These are phyloP conservation scores for Caenorhabditis angaria DNA, from an alignment of 2,888 invertebrate species.

Conservation along the genomic window DNA sequence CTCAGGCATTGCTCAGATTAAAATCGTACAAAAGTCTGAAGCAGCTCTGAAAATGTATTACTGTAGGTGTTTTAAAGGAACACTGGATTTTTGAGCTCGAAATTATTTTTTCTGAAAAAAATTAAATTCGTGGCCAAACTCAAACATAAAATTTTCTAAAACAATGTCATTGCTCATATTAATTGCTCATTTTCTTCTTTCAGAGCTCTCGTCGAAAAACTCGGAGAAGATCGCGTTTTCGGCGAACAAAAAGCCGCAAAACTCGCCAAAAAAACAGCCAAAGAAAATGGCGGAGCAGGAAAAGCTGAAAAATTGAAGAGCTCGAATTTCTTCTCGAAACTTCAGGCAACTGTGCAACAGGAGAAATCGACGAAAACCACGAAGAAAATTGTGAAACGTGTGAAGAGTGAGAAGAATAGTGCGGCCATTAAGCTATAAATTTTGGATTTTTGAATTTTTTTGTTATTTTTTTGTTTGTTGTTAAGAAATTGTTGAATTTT, in stretches of 20 bases:
- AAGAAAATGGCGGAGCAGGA: slow-evolving; percentile 23
- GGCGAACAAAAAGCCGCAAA: slow-evolving; percentile 40
- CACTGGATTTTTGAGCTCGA: not conserved
- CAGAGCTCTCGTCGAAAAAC: slow-evolving; percentile 38
- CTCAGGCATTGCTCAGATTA: no score
- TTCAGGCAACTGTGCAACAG: slow-evolving; percentile 49
- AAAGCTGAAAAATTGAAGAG: slow-evolving; percentile 34
- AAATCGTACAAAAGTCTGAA: no score
- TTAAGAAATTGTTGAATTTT: slow-evolving; percentile 15
- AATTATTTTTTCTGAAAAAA: not conserved
- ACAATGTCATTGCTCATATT: no score
- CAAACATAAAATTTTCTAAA: not conserved
- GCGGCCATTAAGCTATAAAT: slow-evolving; percentile 43
- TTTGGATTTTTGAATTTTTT: slow-evolving; percentile 15
- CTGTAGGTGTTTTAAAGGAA: no score
- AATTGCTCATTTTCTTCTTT: no score
- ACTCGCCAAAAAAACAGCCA: slow-evolving; percentile 32
- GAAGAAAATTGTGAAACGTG: slow-evolving; percentile 43
- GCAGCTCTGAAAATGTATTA: no score
- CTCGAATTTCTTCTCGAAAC: slow-evolving; percentile 51
- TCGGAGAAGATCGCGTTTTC: slow-evolving; percentile 50
- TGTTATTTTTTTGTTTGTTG: slow-evolving; percentile 4
- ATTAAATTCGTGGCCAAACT: slow-evolving; percentile 4
- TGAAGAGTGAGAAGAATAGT: slow-evolving; percentile 40
- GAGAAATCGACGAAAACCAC: slow-evolving; percentile 29